Base-by-base conservation (phyloP, 2,797 vertebrate species). In the Pteropus rufus region DNA sequence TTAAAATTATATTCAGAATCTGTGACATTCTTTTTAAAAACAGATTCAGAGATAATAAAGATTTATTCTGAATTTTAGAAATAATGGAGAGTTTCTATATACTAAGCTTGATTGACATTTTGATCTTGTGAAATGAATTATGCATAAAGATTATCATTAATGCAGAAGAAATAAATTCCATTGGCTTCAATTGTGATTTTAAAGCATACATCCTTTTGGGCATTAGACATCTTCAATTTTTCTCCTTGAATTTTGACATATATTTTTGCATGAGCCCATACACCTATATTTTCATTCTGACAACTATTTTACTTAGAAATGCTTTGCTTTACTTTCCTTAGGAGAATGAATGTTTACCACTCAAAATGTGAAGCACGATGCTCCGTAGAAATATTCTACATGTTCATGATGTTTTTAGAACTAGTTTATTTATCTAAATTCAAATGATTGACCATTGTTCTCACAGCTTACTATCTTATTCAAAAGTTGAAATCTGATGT, bases 71-170 rank as follows among this genome's bases (percentile, higher is more conserved):
- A 82, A 91, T 46, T 88, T 92, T 81, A 58, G 88, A 93, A 90
- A 92, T 58, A 93, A 92, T 70, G 46, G 31, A 14, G 10, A 70
- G 72, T 76, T 94, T 82, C 65, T 41, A 34, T 4, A 62, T 52
- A 72, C 75, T 76, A 76, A 88, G 14, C 23, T 87, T 91, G 91
- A 94, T 18, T 56, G 73, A 93, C 49, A 91, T 93, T 97, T 97
- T 93, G 65, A 80, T 72, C 34, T 88, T 60, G 0, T 82, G 39
- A 76, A 72, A 93, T 94, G 82, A 92, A 92, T 95, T 91, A 95
- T 87, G 11, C 56, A 91, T 89, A 49, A 64, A 96, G n/a, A 69
- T 39, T 7, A 92, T 83, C 10, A 56, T 54, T 79, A 76, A 88
- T 49, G n/a, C 21, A 88, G 7, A 58, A 19, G 18, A 94, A 94